Base-by-base conservation (phyloP, 2,797 vertebrate genomes). In the Acanthis flammea region DNA sequence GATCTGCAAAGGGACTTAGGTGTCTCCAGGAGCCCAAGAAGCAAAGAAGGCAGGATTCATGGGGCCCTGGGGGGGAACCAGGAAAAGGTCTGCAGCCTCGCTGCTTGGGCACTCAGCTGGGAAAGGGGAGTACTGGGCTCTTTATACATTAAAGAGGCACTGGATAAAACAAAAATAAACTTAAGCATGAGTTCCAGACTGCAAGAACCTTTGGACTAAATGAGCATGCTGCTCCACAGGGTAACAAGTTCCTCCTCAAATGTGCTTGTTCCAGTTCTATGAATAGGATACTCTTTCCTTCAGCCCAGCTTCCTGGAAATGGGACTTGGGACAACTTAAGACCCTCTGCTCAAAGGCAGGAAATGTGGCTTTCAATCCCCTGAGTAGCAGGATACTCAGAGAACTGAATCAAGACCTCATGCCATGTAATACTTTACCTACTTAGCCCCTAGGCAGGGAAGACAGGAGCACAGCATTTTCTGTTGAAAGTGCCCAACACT, bases 41-140 rank as follows among this genome's bases (percentile, higher is more conserved):
- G 91, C 68, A 90, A 91, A 94, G 85, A 86, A 94, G 91, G 85
- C 58, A 91, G 85, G 70, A 95, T 96, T 95, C 94, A 95, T 68
- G 87, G 76, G 79, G 93, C 87, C 76, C 75, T 45, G 14, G 57
- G 44, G 91, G 70, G 72, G 7, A 30, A 88, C 57, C 79, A 74
- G 91, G 90, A 90, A 95, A 95, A 94, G 82, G 90, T 90, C 93
- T 95, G 79, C 79, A 95, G 58, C 82, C 68, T 86, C 12, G 0
- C 90, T 92, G 87, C 79, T 88, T 91, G 88, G 76, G 76, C 82
- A 77, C 75, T 92, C 90, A 88, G 85, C 66, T 92, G 65, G 66
- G 70, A 86, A 62, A 88, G 79, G n/a, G 62, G 68, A 90, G 90
- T 33, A 86, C 72, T 51, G 70, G 79, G 73, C 39, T 90, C 70